Evolutionary conservation across 2,797 vertebrate genomes (phyloP), one percentile per base, ranked within the genome.

Genomic region (Astyanax mexicanus): DNA sequence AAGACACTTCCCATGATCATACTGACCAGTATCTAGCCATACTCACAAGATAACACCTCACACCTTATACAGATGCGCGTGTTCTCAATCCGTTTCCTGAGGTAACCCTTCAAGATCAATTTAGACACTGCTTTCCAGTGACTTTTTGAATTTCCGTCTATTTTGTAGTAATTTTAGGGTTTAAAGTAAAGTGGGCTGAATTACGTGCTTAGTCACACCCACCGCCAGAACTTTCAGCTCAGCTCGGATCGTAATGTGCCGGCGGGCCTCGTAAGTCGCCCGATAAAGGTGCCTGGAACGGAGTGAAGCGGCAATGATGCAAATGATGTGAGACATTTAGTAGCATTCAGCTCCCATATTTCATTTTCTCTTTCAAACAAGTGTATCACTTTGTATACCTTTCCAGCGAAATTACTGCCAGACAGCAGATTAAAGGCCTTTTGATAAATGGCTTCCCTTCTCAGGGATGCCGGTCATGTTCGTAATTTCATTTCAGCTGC

Each of bases 401-500:
- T 77, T 17, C 2, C 57, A 35, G 42, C 57, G 40, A 77, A 72
- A 75, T 75, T 77, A 65, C 76, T 66, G 47, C 74, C 69, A 81
- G 70, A 74, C 65, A 78, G 75, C 64, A 82, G 80, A 82, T 77
- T 72, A 79, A 84, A 82, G 78, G 52, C 49, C 64, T 76, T 75
- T 66, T 77, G 78, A 82, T 80, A 79, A 80, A 70, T 81, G 75
- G 49, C 37, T 66, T 80, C 55, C 68, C 38, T 79, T 77, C 75
- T 84, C 45, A 77, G 40, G 72, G 7, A 67, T 58, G 74, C 72
- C 60, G 72, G 51, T 77, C 69, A 72, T 78, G 77, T 84, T 81
- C 67, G 49, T 82, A 84, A 87, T 80, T 84, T 80, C 69, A 83
- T 76, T 77, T 78, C 79, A 77, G 70, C 57, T 45, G 10, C 29